Evolutionary conservation across 2,888 invertebrate species (phyloP).

Genomic region (Diarsia brunnea): DNA sequence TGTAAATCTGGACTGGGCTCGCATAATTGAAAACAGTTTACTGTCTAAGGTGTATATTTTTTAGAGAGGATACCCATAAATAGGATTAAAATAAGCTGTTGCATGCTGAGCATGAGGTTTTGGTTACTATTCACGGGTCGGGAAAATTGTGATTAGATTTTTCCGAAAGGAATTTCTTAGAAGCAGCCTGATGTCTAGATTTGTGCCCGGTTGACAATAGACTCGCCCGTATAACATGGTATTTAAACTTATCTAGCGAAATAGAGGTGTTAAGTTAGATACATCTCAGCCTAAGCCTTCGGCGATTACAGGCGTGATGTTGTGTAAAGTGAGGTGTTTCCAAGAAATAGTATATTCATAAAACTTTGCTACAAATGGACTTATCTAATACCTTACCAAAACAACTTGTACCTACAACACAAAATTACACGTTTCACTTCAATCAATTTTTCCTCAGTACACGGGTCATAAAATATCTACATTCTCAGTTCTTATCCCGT

Average conservation of each 20-base stretch:
- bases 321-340: not conserved
- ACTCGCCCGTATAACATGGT: too few species aligned
- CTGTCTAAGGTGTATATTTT: too few species aligned
- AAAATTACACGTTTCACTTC: constrained; percentile 37
- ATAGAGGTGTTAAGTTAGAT: not conserved
- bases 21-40: not conserved
- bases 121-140: too few species aligned
- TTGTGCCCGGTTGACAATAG: too few species aligned
- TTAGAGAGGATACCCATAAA: not conserved
- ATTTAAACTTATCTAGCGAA: too few species aligned
- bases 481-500: constrained; percentile 7
- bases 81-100: too few species aligned
- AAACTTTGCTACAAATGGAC: constrained; percentile 16
- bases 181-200: too few species aligned
- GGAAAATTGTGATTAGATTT: too few species aligned
- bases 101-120: too few species aligned
- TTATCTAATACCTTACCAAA: constrained; percentile 11
- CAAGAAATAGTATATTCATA: not conserved
- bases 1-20: not conserved
- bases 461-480: not conserved
- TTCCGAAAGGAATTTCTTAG: too few species aligned
- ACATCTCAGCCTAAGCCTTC: not conserved
- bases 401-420: constrained; percentile 20
- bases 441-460: constrained; percentile 14
- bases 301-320: not conserved